These are phyloP conservation scores for Crossoptilon crossoptilon DNA, from an alignment of 2,797 vertebrate species.

Conservation along the genomic window DNA sequence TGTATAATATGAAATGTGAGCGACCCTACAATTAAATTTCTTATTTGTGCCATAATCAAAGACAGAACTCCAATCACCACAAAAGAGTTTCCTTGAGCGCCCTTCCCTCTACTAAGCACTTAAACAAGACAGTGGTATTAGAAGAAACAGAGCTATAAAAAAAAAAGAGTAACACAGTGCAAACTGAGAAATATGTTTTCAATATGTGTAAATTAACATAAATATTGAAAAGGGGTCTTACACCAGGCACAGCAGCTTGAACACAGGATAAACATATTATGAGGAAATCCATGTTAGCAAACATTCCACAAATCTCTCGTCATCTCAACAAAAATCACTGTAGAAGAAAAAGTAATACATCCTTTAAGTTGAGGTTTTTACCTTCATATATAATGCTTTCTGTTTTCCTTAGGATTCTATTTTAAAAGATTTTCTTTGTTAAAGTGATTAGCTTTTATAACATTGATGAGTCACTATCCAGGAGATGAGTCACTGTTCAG, in stretches of 20 bases:
- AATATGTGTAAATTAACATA: neutral
- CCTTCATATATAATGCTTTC: neutral
- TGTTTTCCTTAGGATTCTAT: neutral
- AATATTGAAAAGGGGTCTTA: neutral
- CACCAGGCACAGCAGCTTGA: neutral
- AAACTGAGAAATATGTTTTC: neutral
- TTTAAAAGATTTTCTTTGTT: neutral
- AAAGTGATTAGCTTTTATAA: neutral
- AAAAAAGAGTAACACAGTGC: neutral
- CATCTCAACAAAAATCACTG: neutral
- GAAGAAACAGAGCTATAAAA: neutral
- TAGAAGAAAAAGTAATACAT: neutral
- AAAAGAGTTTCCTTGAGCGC: neutral
- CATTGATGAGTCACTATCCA: neutral
- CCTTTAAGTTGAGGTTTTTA: neutral
- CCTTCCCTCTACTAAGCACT: neutral
- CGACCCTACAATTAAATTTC: neutral
- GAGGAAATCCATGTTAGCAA: neutral
- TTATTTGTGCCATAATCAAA: neutral
- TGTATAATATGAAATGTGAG: neutral
- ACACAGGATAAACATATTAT: neutral
- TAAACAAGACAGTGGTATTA: neutral
- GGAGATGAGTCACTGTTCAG: neutral
- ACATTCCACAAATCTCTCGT: neutral
- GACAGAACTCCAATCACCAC: neutral